A percentile compares a stretch with the other conserved stretches of the same genome.
Conservation (phyloP, 2,888 invertebrate species). For the Salpingus planirostris region DNA sequence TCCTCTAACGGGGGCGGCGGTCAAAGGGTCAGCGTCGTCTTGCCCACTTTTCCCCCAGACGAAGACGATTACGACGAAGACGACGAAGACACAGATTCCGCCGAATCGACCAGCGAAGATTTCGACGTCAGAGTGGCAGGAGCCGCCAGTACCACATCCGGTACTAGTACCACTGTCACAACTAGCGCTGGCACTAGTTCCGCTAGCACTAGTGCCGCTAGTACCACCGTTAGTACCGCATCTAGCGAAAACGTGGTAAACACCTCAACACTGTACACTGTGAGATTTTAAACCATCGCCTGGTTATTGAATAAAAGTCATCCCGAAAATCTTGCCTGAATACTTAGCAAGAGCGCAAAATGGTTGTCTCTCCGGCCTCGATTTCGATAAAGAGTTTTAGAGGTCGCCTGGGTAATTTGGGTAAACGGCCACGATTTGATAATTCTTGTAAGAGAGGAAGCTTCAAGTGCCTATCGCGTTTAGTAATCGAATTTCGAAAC, state of each 20-base stretch:
- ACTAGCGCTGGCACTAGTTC: constrained; percentile 1
- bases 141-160: constrained; percentile 1
- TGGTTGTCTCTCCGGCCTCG: neutral
- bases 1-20: constrained; percentile 41
- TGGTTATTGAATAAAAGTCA: no score
- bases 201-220: constrained; percentile 1
- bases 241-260: constrained; percentile 13
- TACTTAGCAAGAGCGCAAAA: constrained; percentile 18
- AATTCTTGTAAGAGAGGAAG: no score
- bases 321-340: constrained; percentile 21
- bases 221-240: constrained; percentile 1
- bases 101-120: constrained; percentile 3
- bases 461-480: no score
- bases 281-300: constrained; percentile 18
- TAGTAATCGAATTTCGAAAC: no score
- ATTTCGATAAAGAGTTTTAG: constrained; percentile 3
- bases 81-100: constrained; percentile 16
- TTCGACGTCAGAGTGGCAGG: constrained; percentile 9
- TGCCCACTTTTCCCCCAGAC: constrained; percentile 60
- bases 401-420: no score
- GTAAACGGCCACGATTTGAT: no score
- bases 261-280: constrained; percentile 23
- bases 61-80: constrained; percentile 52
- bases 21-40: constrained; percentile 51
- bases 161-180: neutral